Conservation (phyloP, 1,140 invertebrate species). For the Neotoxoptera formosana region DNA sequence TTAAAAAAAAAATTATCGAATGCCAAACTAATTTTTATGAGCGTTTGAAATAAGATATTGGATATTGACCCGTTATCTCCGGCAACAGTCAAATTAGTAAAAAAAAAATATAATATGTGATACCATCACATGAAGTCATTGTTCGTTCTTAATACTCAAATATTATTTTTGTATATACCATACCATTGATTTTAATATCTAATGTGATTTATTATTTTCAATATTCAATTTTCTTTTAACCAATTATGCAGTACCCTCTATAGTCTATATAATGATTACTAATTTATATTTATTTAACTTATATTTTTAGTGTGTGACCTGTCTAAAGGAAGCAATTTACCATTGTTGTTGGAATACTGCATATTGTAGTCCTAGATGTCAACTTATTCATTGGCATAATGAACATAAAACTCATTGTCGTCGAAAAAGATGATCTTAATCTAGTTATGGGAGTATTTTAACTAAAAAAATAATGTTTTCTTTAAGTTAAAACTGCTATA, state of each 20-base stretch:
- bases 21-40: no score
- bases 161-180: background rate
- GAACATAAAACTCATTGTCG: constrained; percentile 82
- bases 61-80: no score
- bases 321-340: constrained; percentile 86
- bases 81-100: background rate
- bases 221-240: background rate
- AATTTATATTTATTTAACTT: constrained; percentile 26
- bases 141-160: background rate
- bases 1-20: no score
- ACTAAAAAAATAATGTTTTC: constrained; percentile 7
- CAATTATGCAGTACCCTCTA: background rate
- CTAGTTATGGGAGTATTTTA: background rate
- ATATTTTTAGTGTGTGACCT: constrained; percentile 79
- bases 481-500: constrained; percentile 1
- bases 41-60: no score
- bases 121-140: background rate
- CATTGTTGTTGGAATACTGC: constrained; percentile 92
- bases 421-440: constrained; percentile 70
- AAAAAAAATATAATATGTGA: background rate
- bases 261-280: background rate
- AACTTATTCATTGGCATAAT: constrained; percentile 82
- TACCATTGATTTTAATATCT: background rate
- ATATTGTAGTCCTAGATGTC: constrained; percentile 83
- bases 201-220: background rate